These are phyloP conservation scores for Phasia obesa DNA, from an alignment of 2,888 invertebrate species.

Conservation along the genomic window DNA sequence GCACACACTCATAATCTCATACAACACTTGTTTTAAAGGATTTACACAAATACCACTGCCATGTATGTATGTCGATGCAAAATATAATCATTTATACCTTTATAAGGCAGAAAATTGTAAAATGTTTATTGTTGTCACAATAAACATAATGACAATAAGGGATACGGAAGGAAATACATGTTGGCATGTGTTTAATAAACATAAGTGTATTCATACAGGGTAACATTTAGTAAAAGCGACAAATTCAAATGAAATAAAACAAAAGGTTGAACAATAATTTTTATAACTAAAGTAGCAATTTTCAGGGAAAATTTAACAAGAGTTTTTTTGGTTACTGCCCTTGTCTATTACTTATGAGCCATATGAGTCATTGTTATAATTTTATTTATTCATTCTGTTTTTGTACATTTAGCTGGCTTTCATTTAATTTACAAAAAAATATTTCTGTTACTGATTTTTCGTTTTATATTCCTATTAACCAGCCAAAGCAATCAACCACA, in stretches of 20 bases:
- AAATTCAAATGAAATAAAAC: neutral
- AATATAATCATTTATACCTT: constrained; percentile 33
- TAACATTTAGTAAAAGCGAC: neutral
- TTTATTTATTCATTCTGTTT: neutral
- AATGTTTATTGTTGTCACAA: constrained; percentile 62
- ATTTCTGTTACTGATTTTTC: constrained; percentile 8
- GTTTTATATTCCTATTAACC: constrained; percentile 15
- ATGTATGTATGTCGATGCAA: too few species aligned
- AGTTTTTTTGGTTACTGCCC: too few species aligned
- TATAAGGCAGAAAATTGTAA: constrained; percentile 56
- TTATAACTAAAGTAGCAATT: neutral
- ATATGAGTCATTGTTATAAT: neutral
- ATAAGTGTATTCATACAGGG: constrained; percentile 6
- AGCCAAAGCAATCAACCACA: constrained; percentile 46
- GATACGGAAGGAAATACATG: constrained; percentile 43
- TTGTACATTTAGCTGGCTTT: neutral
- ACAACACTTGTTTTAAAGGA: constrained; percentile 7
- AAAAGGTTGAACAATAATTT: neutral
- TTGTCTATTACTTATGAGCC: too few species aligned
- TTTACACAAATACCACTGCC: neutral
- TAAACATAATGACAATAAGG: constrained; percentile 56
- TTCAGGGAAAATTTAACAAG: neutral
- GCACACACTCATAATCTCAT: neutral
- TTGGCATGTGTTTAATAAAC: constrained; percentile 20
- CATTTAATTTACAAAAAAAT: neutral